Evolutionary conservation across 2,888 invertebrate species (phyloP), one percentile per base, ranked within the genome.

Genomic region (Alloplasta piceator): DNA sequence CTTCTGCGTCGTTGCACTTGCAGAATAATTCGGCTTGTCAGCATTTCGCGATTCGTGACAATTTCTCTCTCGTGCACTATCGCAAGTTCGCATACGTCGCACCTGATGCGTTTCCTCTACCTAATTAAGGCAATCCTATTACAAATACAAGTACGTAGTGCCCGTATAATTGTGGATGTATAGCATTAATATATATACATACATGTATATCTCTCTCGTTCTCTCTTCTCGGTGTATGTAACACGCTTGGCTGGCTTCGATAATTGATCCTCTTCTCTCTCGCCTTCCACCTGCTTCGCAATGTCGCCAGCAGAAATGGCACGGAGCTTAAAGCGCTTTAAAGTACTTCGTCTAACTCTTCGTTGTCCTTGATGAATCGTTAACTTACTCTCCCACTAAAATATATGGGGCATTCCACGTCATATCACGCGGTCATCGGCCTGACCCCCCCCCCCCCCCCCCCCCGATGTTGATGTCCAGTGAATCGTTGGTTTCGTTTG

Each of bases 91-190:
- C 61, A 12, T 46, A 9, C 68, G 68, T 80, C 68, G 55, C 72
- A 77, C 77, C 70, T 80, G 73, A 75, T 63, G 70, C 75, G 26
- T 75, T 75, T 64, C 82, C 67, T 78, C 67, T 55, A 66, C 72
- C 67, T 83, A 82, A 82, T 83, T 82, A 80, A 83, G 83, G 82
- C 79, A 83, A 83, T 83, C 83, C 74, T 61, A 77, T 83, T 82
- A 79, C 70, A 43, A 50, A 74, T 60, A 74, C 70, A 60, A 64
- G 56, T 46, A 70, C 12, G 38, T 10, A 26, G 9, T 7, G 10
- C 14, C 41, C n/a, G 39, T 6, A 16, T 58, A 58, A 36, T 10
- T 38, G 58, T 38, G 5, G 56, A 39, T 67, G 73, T 72, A 46
- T 58, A 6, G 50, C 50, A 75, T 60, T 67, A 67, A 67, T 58